Percentiles rank a stretch among this genome's conserved stretches.
phyloP scores from a whole-genome alignment of 2,113 vertebrate genomes.

The Clarias batrachus region DNA sequence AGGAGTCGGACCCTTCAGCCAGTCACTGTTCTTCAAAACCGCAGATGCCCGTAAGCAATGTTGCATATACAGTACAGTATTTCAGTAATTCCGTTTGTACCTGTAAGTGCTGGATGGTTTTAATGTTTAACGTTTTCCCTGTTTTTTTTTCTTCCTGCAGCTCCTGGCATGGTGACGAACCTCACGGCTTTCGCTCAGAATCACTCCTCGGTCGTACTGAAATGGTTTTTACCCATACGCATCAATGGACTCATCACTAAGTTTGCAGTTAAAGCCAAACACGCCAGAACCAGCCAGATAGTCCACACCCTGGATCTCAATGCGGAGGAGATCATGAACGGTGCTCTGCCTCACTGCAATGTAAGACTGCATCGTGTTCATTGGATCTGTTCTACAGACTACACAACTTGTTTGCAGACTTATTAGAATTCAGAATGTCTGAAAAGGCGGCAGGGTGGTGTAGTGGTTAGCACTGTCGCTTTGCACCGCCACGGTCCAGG shows the following conservation, averaged over 20 bases:
- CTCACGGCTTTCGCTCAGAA: conserved; percentile 87
- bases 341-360: conserved; percentile 89
- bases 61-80: not conserved
- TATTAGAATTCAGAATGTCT: no score
- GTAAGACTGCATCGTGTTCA: conserved; percentile 64
- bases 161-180: conserved; percentile 92
- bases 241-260: conserved; percentile 95
- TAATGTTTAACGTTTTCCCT: not conserved
- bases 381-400: not conserved
- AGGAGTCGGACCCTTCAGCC: conserved; percentile 84
- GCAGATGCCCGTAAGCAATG: conserved; percentile 86
- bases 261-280: conserved; percentile 92
- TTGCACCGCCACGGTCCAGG: no score
- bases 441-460: no score
- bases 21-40: conserved; percentile 89
- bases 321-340: conserved; percentile 87
- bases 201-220: conserved; percentile 85
- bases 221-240: conserved; percentile 90
- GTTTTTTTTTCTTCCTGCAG: conserved; percentile 69
- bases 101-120: not conserved
- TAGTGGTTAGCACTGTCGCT: no score
- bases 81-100: not conserved
- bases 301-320: conserved; percentile 84
- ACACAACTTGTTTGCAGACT: not conserved
- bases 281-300: conserved; percentile 83